Evolutionary conservation across 2,888 invertebrate species (phyloP).

Genomic region (Dichetophora obliterata): DNA sequence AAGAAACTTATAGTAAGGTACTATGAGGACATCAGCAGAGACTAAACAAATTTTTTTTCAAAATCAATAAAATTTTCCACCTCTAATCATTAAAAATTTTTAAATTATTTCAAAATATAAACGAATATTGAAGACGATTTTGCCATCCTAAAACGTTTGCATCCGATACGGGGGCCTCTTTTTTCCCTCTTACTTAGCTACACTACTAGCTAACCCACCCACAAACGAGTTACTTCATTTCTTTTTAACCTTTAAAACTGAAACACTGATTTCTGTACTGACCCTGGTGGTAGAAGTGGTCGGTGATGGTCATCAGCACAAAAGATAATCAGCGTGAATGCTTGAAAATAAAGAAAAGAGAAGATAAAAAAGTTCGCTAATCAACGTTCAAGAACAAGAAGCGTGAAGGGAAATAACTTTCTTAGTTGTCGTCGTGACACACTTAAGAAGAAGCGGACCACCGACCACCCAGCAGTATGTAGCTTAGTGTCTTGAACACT

Average conservation of each 20-base stretch:
- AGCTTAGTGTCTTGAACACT: neutral
- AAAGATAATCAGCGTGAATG: constrained; percentile 7
- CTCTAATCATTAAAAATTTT: no score
- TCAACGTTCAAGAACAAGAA: neutral
- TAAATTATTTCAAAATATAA: no score
- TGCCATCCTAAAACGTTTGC: no score
- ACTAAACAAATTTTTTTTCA: no score
- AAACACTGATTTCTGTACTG: neutral
- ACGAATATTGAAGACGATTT: no score
- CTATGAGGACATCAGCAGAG: no score
- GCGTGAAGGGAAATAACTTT: neutral
- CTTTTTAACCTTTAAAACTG: neutral
- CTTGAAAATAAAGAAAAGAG: neutral
- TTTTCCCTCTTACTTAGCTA: no score
- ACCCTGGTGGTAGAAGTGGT: neutral
- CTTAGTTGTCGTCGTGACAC: neutral
- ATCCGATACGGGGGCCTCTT: no score
- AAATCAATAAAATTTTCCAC: no score
- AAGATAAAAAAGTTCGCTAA: neutral
- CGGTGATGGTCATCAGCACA: neutral
- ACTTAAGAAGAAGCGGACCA: neutral
- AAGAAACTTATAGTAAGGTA: no score
- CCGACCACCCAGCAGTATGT: neutral
- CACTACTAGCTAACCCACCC: no score
- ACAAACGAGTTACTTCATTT: neutral